Evolutionary conservation across 2,888 invertebrate species (phyloP), one percentile per base, ranked within the genome.

Genomic region (Halictus quadricinctus): DNA sequence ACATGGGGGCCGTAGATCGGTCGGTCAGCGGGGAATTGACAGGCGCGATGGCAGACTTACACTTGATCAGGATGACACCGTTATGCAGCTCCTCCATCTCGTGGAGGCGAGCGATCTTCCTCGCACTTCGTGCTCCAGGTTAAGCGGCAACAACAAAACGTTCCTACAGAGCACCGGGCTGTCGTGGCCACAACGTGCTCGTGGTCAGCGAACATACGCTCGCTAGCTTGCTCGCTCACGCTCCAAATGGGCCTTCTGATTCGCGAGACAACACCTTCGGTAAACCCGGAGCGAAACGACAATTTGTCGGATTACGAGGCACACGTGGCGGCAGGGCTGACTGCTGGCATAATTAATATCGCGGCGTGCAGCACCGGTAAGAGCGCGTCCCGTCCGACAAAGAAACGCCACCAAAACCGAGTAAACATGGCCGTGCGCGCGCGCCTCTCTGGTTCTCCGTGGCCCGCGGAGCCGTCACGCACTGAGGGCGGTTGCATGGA

Each of bases 1-100:
- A 72, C 41, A 43, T n/a, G 74, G n/a, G 21, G 10, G 64, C 10
- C 18, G 7, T 21, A 12, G 18, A 13, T 64, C 46, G 64, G 60
- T 29, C 76, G 48, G 76, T 64, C 46, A 48, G 29, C 54, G 58
- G 60, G 36, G 50, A 43, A 72, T 72, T 78, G 80, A 84, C 73
- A 84, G 82, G 58, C 58, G 43, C 69, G 36, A 36, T 50, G 25
- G 46, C 12, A 43, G 72, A 96, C 97, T 96, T 95, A 97, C 97
- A 97, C 95, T 97, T 97, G 94, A 97, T 97, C 95, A 97, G 96
- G 92, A 97, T 96, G 94, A 97, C 96, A 92, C 96, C 96, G 95
- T 96, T 96, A 94, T 96, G 96, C 95, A 96, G 96, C 94, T 96
- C 96, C 94, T 96, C 96, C 96, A 96, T 96, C 90, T 90, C 90